Conservation (phyloP, 2,113 vertebrate species). For the human (Homo sapiens) region GRCh38 chr7:31307501-31308000, state of each 20-base stretch:
- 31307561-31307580: too few relatives aligned
- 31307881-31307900: slow-evolving; percentile 68
- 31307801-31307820: slow-evolving; percentile 52
- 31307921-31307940: slow-evolving; percentile 69
- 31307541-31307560: not conserved
- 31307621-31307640: not conserved
- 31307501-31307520: not conserved
- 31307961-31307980: too few relatives aligned
- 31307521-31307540: not conserved
- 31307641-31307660: not conserved
- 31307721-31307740: not conserved
- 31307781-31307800: slow-evolving; percentile 67
- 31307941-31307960: slow-evolving; percentile 6
- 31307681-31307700: not conserved
- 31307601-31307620: not conserved
- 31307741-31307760: not conserved
- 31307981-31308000: not conserved
- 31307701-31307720: not conserved
- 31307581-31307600: not conserved
- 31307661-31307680: not conserved
- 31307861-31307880: slow-evolving; percentile 67
- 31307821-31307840: slow-evolving; percentile 43
- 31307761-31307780: not conserved
- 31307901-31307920: slow-evolving; percentile 69
- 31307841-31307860: slow-evolving; percentile 56